A percentile compares a stretch with the other conserved stretches of the same genome.
Conservation (phyloP, 2,797 vertebrate species). For the Loriculus beryllinus region DNA sequence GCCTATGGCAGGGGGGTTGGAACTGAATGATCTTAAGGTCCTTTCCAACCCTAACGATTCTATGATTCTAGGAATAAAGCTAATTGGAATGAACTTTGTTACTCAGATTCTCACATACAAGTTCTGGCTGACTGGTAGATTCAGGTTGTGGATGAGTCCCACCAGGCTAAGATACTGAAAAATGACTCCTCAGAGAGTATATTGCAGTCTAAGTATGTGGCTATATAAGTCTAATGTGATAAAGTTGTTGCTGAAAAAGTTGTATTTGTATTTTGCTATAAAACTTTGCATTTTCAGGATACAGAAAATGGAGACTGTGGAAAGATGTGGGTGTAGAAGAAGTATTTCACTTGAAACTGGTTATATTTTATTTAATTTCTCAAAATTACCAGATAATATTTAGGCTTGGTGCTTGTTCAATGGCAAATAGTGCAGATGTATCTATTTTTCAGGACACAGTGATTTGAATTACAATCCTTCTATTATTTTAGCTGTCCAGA, state of each 20-base stretch:
- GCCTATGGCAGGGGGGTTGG: too few relatives aligned
- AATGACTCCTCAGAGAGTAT: not conserved
- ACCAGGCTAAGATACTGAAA: not conserved
- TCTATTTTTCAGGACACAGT: not conserved
- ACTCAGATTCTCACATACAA: not conserved
- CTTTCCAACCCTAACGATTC: too few relatives aligned
- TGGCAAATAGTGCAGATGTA: not conserved
- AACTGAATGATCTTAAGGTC: too few relatives aligned
- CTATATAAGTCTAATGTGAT: not conserved
- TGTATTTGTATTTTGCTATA: not conserved
- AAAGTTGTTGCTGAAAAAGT: not conserved
- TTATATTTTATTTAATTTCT: not conserved
- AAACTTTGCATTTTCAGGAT: not conserved
- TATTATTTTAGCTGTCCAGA: not conserved
- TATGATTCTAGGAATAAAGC: not conserved
- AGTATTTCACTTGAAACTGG: not conserved
- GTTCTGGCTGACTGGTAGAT: not conserved
- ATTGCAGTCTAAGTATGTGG: not conserved
- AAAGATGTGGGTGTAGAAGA: not conserved
- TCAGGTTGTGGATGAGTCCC: not conserved
- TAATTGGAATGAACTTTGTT: not conserved
- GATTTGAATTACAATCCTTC: not conserved
- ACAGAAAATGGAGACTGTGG: not conserved
- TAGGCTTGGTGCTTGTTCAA: not conserved
- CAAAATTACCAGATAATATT: not conserved